A percentile compares a stretch with the other conserved stretches of the same genome.
phyloP scores from a whole-genome alignment of 1,140 invertebrate species.

The Pogonus chalceus region DNA sequence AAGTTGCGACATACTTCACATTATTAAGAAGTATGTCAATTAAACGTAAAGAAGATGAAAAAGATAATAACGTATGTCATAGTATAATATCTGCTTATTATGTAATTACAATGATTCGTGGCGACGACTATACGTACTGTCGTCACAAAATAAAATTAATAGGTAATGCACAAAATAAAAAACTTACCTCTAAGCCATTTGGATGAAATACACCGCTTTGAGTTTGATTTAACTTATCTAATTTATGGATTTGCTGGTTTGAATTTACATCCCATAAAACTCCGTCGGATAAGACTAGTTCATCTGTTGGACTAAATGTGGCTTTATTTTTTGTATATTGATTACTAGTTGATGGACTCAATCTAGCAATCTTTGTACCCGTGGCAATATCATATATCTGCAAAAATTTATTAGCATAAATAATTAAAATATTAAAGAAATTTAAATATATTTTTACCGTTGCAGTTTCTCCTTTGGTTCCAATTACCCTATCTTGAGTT shows the following conservation, averaged over 20 bases:
- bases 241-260: constrained; percentile 86
- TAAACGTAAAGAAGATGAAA: too few relatives aligned
- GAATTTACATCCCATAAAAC: constrained; percentile 90
- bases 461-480: constrained; percentile 66
- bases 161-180: too few relatives aligned
- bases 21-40: too few relatives aligned
- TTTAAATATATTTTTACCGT: constrained; percentile 39
- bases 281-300: constrained; percentile 89
- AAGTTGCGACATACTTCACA: too few relatives aligned
- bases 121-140: too few relatives aligned
- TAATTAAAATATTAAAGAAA: constrained; percentile 11
- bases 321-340: constrained; percentile 89
- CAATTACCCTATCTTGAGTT: constrained; percentile 73
- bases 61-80: too few relatives aligned
- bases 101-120: too few relatives aligned
- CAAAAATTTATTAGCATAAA: constrained; percentile 21
- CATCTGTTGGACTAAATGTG: constrained; percentile 88
- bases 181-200: constrained; percentile 78
- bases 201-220: constrained; percentile 96
- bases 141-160: neutral
- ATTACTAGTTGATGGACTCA: constrained; percentile 76
- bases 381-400: constrained; percentile 88
- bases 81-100: too few relatives aligned
- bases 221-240: constrained; percentile 93
- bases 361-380: constrained; percentile 57